These are phyloP conservation scores for Saguinus oedipus DNA, from an alignment of 2,797 vertebrate genomes.

Conservation along the genomic window DNA sequence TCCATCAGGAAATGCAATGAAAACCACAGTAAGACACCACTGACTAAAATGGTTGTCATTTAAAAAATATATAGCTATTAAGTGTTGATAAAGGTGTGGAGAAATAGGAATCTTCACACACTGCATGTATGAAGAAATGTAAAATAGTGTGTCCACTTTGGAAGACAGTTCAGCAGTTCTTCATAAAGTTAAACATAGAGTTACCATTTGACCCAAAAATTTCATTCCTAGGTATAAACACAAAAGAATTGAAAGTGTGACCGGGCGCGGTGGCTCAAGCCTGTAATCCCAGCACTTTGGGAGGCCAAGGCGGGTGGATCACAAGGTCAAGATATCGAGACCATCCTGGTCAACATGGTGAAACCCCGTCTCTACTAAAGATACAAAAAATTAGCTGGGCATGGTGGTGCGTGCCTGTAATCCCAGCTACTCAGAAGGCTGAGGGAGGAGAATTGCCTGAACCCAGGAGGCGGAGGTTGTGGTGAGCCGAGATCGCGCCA, in stretches of 20 bases:
- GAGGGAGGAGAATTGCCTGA: no score
- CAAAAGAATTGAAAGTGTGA: not conserved
- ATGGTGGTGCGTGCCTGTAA: no score
- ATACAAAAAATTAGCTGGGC: no score
- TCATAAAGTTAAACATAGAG: not conserved
- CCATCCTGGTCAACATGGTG: no score
- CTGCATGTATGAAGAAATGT: not conserved
- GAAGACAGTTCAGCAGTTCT: not conserved
- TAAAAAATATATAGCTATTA: not conserved
- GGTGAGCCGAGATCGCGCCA: no score
- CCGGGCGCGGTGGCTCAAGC: no score
- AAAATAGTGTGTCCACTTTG: not conserved
- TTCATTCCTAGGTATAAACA: not conserved
- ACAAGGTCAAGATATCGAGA: no score
- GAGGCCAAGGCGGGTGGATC: no score
- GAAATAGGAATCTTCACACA: not conserved
- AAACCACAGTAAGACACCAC: not conserved
- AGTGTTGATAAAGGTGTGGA: not conserved
- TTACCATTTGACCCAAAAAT: not conserved
- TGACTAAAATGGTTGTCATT: not conserved
- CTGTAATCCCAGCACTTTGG: no score
- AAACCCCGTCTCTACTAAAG: no score
- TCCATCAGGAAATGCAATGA: slow-evolving; percentile 20
- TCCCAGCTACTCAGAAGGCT: no score
- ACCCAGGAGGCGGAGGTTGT: no score